These are phyloP conservation scores for Callopanchax toddi DNA, from an alignment of 2,113 vertebrate genomes.

Conservation along the genomic window DNA sequence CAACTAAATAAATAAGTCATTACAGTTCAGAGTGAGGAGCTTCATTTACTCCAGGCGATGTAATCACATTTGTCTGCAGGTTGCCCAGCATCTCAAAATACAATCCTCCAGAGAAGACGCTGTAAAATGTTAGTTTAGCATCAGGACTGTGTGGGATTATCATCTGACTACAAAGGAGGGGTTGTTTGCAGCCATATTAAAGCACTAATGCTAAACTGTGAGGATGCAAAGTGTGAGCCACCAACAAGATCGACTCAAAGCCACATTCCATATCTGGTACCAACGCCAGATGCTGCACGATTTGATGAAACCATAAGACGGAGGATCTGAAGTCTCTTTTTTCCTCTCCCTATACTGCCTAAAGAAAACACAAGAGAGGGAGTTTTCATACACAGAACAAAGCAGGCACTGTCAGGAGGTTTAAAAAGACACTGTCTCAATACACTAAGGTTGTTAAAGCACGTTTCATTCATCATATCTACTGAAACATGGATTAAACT, in stretches of 20 bases:
- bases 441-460: too few relatives aligned
- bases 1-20: constrained; percentile 86
- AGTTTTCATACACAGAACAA: constrained; percentile 1
- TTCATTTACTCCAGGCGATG: constrained; percentile 80
- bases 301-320: constrained; percentile 35
- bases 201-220: neutral
- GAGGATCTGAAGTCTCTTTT: constrained; percentile 10
- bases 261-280: constrained; percentile 30
- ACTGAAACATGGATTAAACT: too few relatives aligned
- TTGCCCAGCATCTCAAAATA: constrained; percentile 70
- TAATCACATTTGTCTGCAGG: constrained; percentile 78
- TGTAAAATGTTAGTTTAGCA: constrained; percentile 58
- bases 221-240: neutral
- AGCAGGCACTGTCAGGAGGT: neutral
- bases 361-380: constrained; percentile 2
- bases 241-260: constrained; percentile 11
- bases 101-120: constrained; percentile 68
- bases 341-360: neutral
- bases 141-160: neutral
- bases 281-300: constrained; percentile 19
- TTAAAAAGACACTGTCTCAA: neutral
- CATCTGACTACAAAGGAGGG: constrained; percentile 15
- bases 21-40: constrained; percentile 76
- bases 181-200: constrained; percentile 1
- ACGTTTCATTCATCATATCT: too few relatives aligned